Percentiles rank a stretch among this genome's conserved stretches.
These are phyloP conservation scores for Salvelinus sp. DNA, from an alignment of 2,113 vertebrate species.

Conservation along the genomic window DNA sequence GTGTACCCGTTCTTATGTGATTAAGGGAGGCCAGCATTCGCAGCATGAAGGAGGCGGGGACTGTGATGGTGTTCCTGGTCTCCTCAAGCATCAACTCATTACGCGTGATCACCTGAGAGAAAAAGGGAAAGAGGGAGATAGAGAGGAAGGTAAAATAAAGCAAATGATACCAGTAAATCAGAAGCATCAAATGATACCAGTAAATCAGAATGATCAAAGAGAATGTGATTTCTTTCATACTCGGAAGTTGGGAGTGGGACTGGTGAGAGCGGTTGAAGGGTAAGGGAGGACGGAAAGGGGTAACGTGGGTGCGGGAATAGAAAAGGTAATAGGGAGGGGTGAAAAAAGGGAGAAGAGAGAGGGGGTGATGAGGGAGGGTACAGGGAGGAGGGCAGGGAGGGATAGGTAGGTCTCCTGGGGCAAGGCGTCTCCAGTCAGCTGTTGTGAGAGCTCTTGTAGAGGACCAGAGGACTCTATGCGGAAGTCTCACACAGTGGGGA, in stretches of 20 bases:
- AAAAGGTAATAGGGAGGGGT: not conserved
- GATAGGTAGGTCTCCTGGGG: not conserved
- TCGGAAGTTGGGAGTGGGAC: no score
- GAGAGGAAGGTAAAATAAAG: not conserved
- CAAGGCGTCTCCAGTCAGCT: no score
- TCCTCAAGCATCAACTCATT: conserved; percentile 98
- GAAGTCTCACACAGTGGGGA: no score
- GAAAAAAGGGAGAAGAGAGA: not conserved
- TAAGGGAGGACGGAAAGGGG: not conserved
- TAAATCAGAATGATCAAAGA: not conserved
- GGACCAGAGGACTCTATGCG: no score
- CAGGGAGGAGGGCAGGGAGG: not conserved
- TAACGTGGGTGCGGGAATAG: not conserved
- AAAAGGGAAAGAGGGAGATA: not conserved
- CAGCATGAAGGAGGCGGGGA: conserved; percentile 98
- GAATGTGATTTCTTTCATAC: not conserved
- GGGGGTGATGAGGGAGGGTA: not conserved
- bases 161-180: not conserved
- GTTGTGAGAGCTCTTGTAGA: no score
- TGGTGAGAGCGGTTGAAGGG: no score
- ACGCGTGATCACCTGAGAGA: conserved; percentile 88
- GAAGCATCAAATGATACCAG: not conserved
- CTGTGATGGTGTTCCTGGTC: conserved; percentile 97
- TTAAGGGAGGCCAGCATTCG: conserved; percentile 96
- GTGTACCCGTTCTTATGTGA: conserved; percentile 92